Percentiles rank a stretch among this genome's conserved stretches.
Evolutionary conservation across 2,888 invertebrate genomes (phyloP).

Genomic region (Choreutis nemorana): DNA sequence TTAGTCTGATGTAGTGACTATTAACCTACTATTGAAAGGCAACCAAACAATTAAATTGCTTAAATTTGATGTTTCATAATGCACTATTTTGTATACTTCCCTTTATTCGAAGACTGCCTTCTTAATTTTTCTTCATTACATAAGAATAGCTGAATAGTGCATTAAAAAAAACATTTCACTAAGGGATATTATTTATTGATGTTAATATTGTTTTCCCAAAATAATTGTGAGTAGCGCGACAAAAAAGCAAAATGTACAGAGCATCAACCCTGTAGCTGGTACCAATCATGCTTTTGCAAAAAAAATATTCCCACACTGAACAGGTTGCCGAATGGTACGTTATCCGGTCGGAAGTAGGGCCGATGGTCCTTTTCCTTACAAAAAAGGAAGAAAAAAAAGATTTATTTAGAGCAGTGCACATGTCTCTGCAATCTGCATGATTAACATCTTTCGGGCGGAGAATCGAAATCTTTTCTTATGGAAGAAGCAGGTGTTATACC

Average conservation of each 20-base stretch:
- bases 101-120: too few species aligned
- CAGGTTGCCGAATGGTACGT: slow-evolving; percentile 55
- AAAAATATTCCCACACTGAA: slow-evolving; percentile 56
- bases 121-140: too few species aligned
- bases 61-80: too few species aligned
- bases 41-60: too few species aligned
- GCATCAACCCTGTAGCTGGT: slow-evolving; percentile 26
- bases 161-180: too few species aligned
- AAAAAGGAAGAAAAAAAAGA: slow-evolving; percentile 23
- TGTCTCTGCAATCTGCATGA: slow-evolving; percentile 34
- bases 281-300: slow-evolving; percentile 29
- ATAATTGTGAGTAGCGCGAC: too few species aligned
- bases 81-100: too few species aligned
- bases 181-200: too few species aligned
- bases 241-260: slow-evolving; percentile 9
- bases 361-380: slow-evolving; percentile 38
- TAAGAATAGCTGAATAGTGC: too few species aligned
- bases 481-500: slow-evolving; percentile 32
- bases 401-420: slow-evolving; percentile 36
- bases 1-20: too few species aligned
- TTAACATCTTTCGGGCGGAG: slow-evolving; percentile 42
- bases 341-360: slow-evolving; percentile 62
- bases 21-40: too few species aligned
- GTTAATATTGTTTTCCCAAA: too few species aligned
- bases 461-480: slow-evolving; percentile 17